Evolutionary conservation across 1,140 invertebrate species (phyloP).

Genomic region (Brachionus rubens): DNA sequence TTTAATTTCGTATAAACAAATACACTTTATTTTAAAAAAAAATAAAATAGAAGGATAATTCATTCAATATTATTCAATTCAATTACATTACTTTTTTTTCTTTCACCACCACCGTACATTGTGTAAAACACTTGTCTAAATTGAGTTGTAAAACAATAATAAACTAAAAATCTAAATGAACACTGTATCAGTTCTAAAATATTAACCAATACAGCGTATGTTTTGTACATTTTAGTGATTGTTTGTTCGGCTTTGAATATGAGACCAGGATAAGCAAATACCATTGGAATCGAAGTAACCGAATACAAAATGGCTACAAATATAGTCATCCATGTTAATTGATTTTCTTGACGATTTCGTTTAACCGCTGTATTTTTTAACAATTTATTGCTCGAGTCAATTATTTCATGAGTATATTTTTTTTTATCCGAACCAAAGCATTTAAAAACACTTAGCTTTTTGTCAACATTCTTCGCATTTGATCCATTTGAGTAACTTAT

Average conservation of each 20-base stretch:
- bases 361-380: background rate
- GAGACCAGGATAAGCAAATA: constrained; percentile 44
- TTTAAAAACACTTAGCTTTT: background rate
- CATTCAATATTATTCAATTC: background rate
- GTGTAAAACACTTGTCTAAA: constrained; percentile 42
- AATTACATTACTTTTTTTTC: background rate
- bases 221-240: constrained; percentile 35
- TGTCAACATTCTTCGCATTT: background rate
- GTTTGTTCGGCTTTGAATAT: constrained; percentile 42
- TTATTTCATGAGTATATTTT: background rate
- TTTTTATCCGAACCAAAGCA: background rate
- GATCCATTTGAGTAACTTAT: background rate
- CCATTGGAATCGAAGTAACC: constrained; percentile 40
- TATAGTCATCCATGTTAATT: constrained; percentile 45
- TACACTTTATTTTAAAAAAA: background rate
- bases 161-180: constrained; percentile 41
- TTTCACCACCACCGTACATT: background rate
- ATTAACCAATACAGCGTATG: constrained; percentile 25
- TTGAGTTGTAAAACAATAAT: constrained; percentile 42
- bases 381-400: background rate
- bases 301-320: constrained; percentile 42
- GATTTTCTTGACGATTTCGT: constrained; percentile 43
- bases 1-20: too few relatives aligned
- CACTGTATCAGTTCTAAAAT: constrained; percentile 42
- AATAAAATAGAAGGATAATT: too few relatives aligned